These are phyloP conservation scores for Chunga burmeisteri DNA, from an alignment of 2,113 vertebrate genomes.

Conservation along the genomic window DNA sequence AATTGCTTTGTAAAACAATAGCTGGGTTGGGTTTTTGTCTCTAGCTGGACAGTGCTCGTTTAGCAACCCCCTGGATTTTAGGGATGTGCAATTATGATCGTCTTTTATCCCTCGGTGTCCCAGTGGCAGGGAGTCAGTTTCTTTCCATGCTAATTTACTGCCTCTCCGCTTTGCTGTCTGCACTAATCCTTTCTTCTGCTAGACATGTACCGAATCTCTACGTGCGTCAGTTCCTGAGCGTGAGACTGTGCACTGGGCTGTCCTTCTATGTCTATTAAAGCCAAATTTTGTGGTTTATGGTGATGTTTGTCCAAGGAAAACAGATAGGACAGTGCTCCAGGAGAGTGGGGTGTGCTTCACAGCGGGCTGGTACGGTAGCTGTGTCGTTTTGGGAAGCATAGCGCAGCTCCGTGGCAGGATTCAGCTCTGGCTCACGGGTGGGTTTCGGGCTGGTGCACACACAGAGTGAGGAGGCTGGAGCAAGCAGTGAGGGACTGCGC, in stretches of 20 bases:
- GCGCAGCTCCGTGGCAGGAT: background rate
- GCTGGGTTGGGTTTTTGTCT: background rate
- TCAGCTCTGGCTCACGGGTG: background rate
- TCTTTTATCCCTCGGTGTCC: background rate
- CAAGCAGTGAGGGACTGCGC: background rate
- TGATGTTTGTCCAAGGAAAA: background rate
- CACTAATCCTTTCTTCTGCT: background rate
- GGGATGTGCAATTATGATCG: background rate
- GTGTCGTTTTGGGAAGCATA: background rate
- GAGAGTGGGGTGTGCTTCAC: background rate
- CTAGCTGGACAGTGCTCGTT: background rate
- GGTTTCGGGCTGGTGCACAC: background rate
- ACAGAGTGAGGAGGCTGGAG: background rate
- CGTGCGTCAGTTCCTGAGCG: fast-evolving
- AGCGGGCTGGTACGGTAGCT: background rate
- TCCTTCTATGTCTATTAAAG: background rate
- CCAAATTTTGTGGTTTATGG: background rate
- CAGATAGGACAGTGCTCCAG: background rate
- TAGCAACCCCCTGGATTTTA: background rate
- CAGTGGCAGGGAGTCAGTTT: background rate
- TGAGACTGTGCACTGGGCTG: background rate
- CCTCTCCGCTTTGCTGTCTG: background rate
- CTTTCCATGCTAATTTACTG: background rate
- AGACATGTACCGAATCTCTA: background rate
- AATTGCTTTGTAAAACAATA: background rate